Conservation (phyloP, 2,888 invertebrate genomes). For the Plagiodera versicolora region DNA sequence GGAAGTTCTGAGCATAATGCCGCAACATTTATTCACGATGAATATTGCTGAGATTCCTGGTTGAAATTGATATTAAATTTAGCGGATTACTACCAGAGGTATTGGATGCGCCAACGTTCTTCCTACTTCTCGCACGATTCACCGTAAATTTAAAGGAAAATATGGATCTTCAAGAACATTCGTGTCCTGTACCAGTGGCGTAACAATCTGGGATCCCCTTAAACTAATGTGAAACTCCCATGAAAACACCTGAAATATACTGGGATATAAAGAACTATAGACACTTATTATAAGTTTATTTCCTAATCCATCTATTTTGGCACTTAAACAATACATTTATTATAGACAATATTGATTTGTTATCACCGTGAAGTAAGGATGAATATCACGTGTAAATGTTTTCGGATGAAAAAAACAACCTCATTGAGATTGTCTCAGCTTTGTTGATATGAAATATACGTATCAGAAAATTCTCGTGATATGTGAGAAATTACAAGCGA, state of each 20-base stretch:
- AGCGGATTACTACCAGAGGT: too few species aligned
- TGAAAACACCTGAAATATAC: slow-evolving; percentile 8
- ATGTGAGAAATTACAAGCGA: background rate
- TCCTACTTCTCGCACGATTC: too few species aligned
- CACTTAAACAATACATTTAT: slow-evolving; percentile 34
- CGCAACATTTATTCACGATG: too few species aligned
- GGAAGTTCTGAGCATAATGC: too few species aligned
- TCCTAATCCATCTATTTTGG: slow-evolving; percentile 30
- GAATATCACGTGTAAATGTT: background rate
- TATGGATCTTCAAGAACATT: too few species aligned
- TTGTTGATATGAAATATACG: background rate
- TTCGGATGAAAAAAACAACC: background rate
- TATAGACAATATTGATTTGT: background rate
- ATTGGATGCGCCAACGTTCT: too few species aligned
- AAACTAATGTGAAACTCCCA: too few species aligned
- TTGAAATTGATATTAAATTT: too few species aligned
- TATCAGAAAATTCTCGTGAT: background rate
- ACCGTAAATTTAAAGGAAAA: too few species aligned
- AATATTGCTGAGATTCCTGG: too few species aligned
- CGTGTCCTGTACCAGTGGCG: too few species aligned
- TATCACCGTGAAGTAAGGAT: background rate
- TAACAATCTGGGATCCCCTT: too few species aligned
- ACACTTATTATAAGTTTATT: slow-evolving; percentile 11
- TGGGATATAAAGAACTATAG: slow-evolving; percentile 15
- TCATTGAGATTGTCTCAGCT: background rate